Evolutionary conservation across 2,113 vertebrate species (phyloP).

Genomic region (Leucoraja erinaceus): DNA sequence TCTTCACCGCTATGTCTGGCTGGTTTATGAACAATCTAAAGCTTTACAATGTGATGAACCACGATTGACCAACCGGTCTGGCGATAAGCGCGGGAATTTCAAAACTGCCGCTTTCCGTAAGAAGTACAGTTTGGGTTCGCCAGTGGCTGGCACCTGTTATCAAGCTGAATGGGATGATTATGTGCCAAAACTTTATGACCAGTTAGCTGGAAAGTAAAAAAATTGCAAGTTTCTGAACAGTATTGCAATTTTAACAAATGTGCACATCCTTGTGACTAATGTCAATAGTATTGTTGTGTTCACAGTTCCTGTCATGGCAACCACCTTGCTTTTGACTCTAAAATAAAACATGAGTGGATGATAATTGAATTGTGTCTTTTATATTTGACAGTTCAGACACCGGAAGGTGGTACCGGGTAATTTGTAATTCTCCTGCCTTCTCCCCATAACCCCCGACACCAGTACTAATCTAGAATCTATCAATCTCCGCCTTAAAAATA

Average conservation of each 20-base stretch:
- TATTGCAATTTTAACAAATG: background rate
- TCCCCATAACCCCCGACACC: no score
- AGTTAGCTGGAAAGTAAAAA: constrained; percentile 76
- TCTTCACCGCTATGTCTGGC: constrained; percentile 90
- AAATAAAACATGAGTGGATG: background rate
- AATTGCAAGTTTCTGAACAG: background rate
- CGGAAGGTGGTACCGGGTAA: no score
- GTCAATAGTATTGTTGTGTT: background rate
- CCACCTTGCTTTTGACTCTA: background rate
- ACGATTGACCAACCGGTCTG: constrained; percentile 74
- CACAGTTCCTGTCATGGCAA: background rate
- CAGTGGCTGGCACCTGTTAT: constrained; percentile 81
- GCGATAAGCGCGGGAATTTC: constrained; percentile 79
- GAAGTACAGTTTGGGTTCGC: constrained; percentile 71
- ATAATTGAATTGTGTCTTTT: no score
- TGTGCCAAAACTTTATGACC: constrained; percentile 85
- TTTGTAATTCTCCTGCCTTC: no score
- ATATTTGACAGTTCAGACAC: no score
- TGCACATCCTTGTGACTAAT: background rate
- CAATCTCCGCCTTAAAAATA: no score
- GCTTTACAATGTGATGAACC: constrained; percentile 66
- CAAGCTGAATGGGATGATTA: constrained; percentile 94
- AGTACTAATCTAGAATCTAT: no score
- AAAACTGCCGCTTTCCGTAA: constrained; percentile 73
- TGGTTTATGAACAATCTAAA: constrained; percentile 79